Evolutionary conservation across 2,888 invertebrate species (phyloP), one percentile per base, ranked within the genome.

Genomic region (Notocelia uddmanniana): DNA sequence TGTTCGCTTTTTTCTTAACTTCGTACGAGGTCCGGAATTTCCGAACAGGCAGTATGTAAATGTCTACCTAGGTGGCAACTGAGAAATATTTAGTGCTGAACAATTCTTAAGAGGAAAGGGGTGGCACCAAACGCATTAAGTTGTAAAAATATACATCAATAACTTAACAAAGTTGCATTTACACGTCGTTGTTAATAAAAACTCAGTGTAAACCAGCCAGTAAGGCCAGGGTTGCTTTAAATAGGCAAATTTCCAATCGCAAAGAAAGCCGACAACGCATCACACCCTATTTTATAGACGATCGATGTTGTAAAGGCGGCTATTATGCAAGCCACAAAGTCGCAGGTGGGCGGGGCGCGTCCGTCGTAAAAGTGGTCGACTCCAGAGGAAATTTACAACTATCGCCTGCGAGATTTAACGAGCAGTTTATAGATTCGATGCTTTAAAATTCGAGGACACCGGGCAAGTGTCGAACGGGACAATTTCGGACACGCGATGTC

Each of bases 371-470:
- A 88, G 82, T 84, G 83, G 81, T 81, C 83, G 80, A 85, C 86
- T 87, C 87, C 84, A 85, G 83, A 83, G 88, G 82, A 89, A 89
- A 93, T 93, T 92, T 92, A 93, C 91, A 90, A 89, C 91, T 89
- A 91, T 89, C 89, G 86, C 84, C 83, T 81, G 84, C 84, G 88
- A 90, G 90, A 92, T 92, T 93, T 93, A 92, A 93, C 92, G 90
- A 90, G 75, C 89, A 89, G 90, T 93, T 92, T 93, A 93, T 92
- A 90, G 92, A 91, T 89, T 87, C 84, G 80, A 81, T 83, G 86
- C 89, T 89, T 91, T 90, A 86, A 90, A 92, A 88, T 87, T 86
- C 87, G 84, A 84, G 89, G 67, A 71, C 60, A 60, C 3, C 52
- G 66, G 66, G 45, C 31, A 54, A 59, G 55, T 58, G 64, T 37